Evolutionary conservation across 2,113 vertebrate genomes (phyloP).

Genomic region (Elgaria multicarinata): DNA sequence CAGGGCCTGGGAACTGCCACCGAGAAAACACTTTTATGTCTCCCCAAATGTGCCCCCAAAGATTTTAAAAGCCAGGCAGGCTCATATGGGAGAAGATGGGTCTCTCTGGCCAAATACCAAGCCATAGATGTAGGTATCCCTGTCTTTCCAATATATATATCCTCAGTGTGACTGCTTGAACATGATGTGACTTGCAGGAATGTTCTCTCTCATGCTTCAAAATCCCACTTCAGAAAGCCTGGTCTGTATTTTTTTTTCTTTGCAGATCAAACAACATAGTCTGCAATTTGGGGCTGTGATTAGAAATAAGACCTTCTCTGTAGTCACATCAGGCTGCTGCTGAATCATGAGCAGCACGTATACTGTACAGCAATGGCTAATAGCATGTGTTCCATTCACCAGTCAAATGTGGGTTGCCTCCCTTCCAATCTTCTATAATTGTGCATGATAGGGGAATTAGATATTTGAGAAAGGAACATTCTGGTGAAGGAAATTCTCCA

Average conservation of each 20-base stretch:
- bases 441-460: constrained; percentile 41
- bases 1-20: too few relatives aligned
- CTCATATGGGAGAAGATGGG: too few relatives aligned
- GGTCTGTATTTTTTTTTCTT: neutral
- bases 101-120: too few relatives aligned
- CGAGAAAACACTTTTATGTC: too few relatives aligned
- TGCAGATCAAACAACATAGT: neutral
- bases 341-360: neutral
- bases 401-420: neutral
- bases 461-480: constrained; percentile 33
- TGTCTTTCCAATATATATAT: neutral
- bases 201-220: neutral
- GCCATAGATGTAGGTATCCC: neutral
- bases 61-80: too few relatives aligned
- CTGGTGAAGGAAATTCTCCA: neutral
- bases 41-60: too few relatives aligned
- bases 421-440: constrained; percentile 19
- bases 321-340: neutral
- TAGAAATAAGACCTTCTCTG: neutral
- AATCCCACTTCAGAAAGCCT: neutral
- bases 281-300: neutral
- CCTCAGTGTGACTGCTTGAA: neutral
- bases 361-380: neutral
- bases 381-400: constrained; percentile 5
- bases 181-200: neutral